Conservation (phyloP, 2,113 vertebrate genomes). For the Meriones unguiculatus region DNA sequence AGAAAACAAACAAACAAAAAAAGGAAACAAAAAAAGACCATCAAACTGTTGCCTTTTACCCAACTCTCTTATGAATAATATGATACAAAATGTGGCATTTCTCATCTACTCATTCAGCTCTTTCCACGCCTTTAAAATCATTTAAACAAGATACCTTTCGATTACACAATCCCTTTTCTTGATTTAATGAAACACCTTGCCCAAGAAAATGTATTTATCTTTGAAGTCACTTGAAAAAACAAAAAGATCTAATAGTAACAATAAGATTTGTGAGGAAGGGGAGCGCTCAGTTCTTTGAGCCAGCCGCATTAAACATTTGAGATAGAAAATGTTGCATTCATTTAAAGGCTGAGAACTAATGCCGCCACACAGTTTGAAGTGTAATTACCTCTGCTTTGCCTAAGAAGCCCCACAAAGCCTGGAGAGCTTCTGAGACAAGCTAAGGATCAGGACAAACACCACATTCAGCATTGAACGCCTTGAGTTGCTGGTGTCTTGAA, state of each 20-base stretch:
- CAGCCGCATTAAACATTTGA: slow-evolving; percentile 85
- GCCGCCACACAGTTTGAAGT: slow-evolving; percentile 81
- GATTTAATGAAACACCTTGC: slow-evolving; percentile 81
- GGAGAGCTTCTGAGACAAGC: slow-evolving; percentile 85
- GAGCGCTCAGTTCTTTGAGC: slow-evolving; percentile 72
- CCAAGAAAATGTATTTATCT: slow-evolving; percentile 75
- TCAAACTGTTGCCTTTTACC: neutral
- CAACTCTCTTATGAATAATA: slow-evolving; percentile 73
- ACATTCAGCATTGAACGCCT: too few species aligned
- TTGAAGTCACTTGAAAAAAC: slow-evolving; percentile 84
- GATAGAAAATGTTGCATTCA: slow-evolving; percentile 84
- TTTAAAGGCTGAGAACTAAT: slow-evolving; percentile 84
- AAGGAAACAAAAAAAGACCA: neutral
- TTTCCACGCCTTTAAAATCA: slow-evolving; percentile 72
- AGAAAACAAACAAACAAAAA: neutral
- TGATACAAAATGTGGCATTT: slow-evolving; percentile 60
- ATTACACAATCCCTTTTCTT: slow-evolving; percentile 70
- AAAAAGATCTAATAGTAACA: slow-evolving; percentile 85
- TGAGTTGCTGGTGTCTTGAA: neutral
- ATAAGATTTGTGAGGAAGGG: slow-evolving; percentile 67
- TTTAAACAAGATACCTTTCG: slow-evolving; percentile 71
- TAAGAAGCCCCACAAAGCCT: slow-evolving; percentile 80
- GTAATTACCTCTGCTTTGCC: slow-evolving; percentile 76
- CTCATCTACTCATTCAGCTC: slow-evolving; percentile 64
- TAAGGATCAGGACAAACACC: neutral